phyloP scores from a whole-genome alignment of 1,140 invertebrate genomes.

The Wiebesia pumilae region DNA sequence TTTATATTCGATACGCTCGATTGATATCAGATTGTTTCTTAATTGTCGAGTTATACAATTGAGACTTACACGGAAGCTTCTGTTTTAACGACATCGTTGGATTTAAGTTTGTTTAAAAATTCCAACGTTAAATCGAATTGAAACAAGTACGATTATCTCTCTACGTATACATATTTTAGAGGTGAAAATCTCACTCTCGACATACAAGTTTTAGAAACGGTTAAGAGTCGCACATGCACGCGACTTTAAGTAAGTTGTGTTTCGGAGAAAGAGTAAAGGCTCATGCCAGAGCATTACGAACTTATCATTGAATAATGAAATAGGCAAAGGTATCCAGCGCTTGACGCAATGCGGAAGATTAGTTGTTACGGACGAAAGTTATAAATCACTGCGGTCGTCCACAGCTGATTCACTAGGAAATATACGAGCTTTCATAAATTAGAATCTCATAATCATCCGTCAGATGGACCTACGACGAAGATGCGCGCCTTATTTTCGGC shows the following conservation, averaged over 20 bases:
- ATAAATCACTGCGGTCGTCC: slow-evolving; percentile 23
- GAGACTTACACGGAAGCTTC: no score
- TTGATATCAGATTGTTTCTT: no score
- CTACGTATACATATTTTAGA: no score
- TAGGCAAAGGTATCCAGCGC: not conserved
- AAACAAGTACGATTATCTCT: no score
- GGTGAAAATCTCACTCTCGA: no score
- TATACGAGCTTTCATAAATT: slow-evolving; percentile 46
- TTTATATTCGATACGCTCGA: no score
- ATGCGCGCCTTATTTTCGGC: slow-evolving; percentile 11
- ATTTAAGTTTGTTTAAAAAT: no score
- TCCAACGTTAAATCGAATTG: no score
- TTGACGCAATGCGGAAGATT: slow-evolving; percentile 12
- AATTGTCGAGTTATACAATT: no score
- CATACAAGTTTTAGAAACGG: no score
- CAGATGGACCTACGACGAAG: not conserved
- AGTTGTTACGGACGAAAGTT: slow-evolving; percentile 24
- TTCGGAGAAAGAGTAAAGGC: not conserved
- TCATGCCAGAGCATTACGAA: not conserved
- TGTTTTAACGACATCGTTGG: no score
- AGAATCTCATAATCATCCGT: slow-evolving; percentile 40
- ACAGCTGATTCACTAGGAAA: slow-evolving; percentile 17
- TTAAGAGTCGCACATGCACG: not conserved
- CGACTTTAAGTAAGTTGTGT: no score
- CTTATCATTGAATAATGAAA: slow-evolving; percentile 32